Evolutionary conservation across 2,888 invertebrate genomes (phyloP).

Genomic region (Heterodera filipjevi): DNA sequence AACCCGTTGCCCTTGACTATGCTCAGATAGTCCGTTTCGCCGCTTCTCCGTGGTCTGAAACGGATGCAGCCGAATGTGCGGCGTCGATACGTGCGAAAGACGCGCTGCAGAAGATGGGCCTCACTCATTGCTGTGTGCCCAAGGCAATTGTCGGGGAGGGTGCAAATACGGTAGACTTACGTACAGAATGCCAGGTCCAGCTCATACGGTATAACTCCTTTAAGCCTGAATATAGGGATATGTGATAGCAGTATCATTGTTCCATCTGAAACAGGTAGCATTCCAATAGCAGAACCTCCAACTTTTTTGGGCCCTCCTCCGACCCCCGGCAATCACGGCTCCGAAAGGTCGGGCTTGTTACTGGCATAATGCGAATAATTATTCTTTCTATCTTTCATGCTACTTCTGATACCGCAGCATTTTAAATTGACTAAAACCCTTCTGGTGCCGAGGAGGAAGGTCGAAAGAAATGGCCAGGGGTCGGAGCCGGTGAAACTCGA

Average conservation of each 20-base stretch:
- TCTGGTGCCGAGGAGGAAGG: no score
- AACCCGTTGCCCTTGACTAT: constrained; percentile 63
- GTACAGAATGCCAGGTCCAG: constrained; percentile 64
- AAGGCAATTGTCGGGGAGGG: background rate
- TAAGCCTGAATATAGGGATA: constrained; percentile 37
- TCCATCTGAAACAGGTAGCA: no score
- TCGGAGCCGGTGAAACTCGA: no score
- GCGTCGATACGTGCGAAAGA: constrained; percentile 62
- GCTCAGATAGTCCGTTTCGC: constrained; percentile 65
- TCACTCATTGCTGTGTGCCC: constrained; percentile 50
- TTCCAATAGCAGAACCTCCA: no score
- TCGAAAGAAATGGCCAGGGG: no score
- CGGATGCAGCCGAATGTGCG: constrained; percentile 38
- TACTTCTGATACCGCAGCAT: no score
- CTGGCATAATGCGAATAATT: no score
- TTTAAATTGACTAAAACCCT: no score
- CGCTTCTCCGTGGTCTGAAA: constrained; percentile 40
- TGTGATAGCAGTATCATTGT: background rate
- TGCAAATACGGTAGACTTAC: constrained; percentile 39
- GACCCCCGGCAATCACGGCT: no score
- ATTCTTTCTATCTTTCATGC: no score
- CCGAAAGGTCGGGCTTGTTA: no score
- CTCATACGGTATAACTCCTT: constrained; percentile 59
- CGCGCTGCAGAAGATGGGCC: constrained; percentile 56
- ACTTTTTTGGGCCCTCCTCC: no score